Conservation (phyloP, 1,140 invertebrate species). For the Drosophila ogumai region DNA sequence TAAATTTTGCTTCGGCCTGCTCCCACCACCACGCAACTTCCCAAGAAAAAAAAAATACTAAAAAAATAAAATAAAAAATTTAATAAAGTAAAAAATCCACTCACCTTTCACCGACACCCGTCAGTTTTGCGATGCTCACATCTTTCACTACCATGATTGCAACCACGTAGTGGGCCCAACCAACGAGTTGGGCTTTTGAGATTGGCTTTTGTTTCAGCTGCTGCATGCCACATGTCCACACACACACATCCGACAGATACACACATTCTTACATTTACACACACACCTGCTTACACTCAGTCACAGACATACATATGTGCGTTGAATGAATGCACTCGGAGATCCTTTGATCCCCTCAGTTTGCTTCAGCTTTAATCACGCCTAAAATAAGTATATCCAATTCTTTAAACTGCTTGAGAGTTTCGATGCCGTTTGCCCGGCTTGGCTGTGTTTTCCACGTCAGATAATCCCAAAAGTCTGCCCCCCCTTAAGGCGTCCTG, state of each 20-base stretch:
- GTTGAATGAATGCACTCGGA: constrained; percentile 27
- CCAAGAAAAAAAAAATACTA: background rate
- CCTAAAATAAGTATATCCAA: constrained; percentile 21
- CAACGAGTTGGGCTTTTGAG: constrained; percentile 14
- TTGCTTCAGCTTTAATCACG: constrained; percentile 41
- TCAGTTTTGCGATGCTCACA: constrained; percentile 51
- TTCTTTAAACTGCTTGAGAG: constrained; percentile 30
- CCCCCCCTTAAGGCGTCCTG: constrained; percentile 1
- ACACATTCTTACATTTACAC: background rate
- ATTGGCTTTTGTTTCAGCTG: constrained; percentile 47
- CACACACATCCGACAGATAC: background rate
- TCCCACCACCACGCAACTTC: constrained; percentile 8
- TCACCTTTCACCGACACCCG: constrained; percentile 22
- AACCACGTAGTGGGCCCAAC: constrained; percentile 32
- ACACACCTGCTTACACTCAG: background rate
- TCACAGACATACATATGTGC: constrained; percentile 17
- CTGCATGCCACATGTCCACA: constrained; percentile 30
- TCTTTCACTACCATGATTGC: constrained; percentile 44
- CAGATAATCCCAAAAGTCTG: constrained; percentile 2
- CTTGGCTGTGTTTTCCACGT: constrained; percentile 19
- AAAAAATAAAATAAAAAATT: background rate
- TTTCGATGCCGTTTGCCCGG: constrained; percentile 32
- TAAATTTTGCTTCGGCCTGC: constrained; percentile 21
- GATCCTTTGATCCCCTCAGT: constrained; percentile 35
- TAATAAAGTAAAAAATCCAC: background rate